phyloP scores from a whole-genome alignment of 2,797 vertebrate species.

The Gymnothorax reevesii region DNA sequence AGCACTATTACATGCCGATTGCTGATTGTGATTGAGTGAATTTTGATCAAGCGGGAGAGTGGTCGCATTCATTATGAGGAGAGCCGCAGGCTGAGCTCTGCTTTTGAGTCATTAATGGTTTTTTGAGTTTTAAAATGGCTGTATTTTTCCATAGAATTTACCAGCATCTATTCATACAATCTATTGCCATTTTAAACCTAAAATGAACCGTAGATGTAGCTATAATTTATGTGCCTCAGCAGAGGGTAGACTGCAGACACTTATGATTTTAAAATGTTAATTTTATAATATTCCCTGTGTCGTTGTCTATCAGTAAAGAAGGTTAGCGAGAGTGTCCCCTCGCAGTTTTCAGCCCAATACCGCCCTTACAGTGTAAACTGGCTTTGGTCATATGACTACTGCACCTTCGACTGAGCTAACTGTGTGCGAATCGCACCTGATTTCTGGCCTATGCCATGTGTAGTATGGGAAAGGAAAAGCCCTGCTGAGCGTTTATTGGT shows the following conservation, averaged over 20 bases:
- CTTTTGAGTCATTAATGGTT: neutral
- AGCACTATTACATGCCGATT: neutral
- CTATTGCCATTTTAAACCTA: neutral
- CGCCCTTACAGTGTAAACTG: neutral
- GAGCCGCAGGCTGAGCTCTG: neutral
- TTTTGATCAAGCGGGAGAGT: neutral
- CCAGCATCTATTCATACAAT: conserved; percentile 23
- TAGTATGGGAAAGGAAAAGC: neutral
- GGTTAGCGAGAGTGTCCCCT: neutral
- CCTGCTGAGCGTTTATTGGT: neutral
- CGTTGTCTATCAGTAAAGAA: neutral
- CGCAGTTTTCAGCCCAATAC: neutral
- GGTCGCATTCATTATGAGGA: neutral
- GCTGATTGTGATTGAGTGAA: conserved; percentile 7
- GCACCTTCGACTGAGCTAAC: neutral
- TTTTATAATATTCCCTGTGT: neutral
- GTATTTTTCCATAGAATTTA: conserved; percentile 12
- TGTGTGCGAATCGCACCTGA: neutral
- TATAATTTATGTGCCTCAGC: neutral
- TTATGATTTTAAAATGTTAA: neutral
- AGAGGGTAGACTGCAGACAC: neutral
- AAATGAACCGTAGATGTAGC: neutral
- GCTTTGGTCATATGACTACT: neutral
- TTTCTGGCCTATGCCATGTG: neutral
- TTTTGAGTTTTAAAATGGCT: neutral